Evolutionary conservation across 1,140 invertebrate genomes (phyloP).

Genomic region (Melanaphis sacchari): DNA sequence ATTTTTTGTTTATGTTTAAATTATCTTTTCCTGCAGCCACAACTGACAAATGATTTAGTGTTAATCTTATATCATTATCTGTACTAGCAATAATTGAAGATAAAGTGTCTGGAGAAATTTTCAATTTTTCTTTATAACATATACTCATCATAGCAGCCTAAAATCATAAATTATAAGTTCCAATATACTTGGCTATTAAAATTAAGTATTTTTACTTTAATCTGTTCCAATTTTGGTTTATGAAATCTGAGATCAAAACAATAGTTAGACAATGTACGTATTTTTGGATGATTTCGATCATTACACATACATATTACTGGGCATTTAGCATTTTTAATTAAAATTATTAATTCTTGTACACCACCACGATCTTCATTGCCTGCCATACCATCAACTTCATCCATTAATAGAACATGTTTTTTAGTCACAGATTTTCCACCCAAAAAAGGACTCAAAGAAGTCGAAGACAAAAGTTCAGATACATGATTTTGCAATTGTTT

Average conservation of each 20-base stretch:
- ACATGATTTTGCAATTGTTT: constrained; percentile 84
- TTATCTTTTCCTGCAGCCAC: constrained; percentile 68
- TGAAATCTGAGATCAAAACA: constrained; percentile 91
- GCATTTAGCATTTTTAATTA: constrained; percentile 90
- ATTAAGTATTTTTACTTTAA: constrained; percentile 72
- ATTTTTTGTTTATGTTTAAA: constrained; percentile 72
- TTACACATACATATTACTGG: constrained; percentile 99
- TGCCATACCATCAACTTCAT: constrained; percentile 99
- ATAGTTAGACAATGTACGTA: constrained; percentile 91
- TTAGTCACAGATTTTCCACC: constrained; percentile 61
- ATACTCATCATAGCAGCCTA: constrained; percentile 88
- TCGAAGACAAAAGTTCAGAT: constrained; percentile 76
- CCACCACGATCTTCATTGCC: constrained; percentile 99
- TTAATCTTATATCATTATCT: constrained; percentile 93
- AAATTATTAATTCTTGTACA: constrained; percentile 88
- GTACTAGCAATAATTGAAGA: constrained; percentile 86
- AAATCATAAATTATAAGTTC: constrained; percentile 59
- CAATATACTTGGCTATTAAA: constrained; percentile 33
- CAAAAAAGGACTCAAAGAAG: constrained; percentile 68
- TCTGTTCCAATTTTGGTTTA: constrained; percentile 86
- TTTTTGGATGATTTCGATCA: constrained; percentile 92
- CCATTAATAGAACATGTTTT: constrained; percentile 96
- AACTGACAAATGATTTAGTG: constrained; percentile 86
- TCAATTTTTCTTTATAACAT: constrained; percentile 90
- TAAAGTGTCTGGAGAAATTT: constrained; percentile 78